These are phyloP conservation scores for Scaptomyza hsui DNA, from an alignment of 1,140 invertebrate species.

Conservation along the genomic window DNA sequence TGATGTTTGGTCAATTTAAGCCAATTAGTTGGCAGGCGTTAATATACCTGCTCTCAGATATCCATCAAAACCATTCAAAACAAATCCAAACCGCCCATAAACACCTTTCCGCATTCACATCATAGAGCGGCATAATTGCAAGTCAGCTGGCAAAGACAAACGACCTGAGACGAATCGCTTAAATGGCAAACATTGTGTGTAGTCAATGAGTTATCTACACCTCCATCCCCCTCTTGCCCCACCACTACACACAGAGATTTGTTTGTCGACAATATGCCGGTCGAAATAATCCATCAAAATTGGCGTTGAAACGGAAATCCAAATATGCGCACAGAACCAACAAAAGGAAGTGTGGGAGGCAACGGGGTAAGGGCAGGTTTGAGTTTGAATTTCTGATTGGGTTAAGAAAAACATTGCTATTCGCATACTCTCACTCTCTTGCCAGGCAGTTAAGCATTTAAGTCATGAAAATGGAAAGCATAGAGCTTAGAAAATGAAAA, in stretches of 20 bases:
- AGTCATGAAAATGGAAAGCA: slow-evolving; percentile 1
- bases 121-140: slow-evolving; percentile 36
- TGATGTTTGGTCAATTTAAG: slow-evolving; percentile 13
- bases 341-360: neutral
- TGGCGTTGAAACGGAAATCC: slow-evolving; percentile 60
- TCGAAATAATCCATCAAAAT: slow-evolving; percentile 69
- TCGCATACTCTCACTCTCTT: neutral
- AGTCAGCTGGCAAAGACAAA: slow-evolving; percentile 59
- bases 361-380: neutral
- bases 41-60: slow-evolving; percentile 56
- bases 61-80: slow-evolving; percentile 58
- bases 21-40: slow-evolving; percentile 46
- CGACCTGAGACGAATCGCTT: slow-evolving; percentile 57
- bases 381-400: neutral
- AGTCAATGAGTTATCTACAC: slow-evolving; percentile 7
- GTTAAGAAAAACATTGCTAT: neutral
- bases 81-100: slow-evolving; percentile 54
- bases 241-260: slow-evolving; percentile 40
- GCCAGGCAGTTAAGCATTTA: neutral
- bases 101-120: slow-evolving; percentile 76
- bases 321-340: slow-evolving; percentile 28
- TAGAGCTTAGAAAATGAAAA: neutral
- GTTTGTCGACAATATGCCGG: slow-evolving; percentile 61
- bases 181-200: slow-evolving; percentile 21
- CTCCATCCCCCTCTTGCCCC: neutral